Evolutionary conservation across 1,140 invertebrate genomes (phyloP), one percentile per base, ranked within the genome.

Genomic region (Drusus annulatus): DNA sequence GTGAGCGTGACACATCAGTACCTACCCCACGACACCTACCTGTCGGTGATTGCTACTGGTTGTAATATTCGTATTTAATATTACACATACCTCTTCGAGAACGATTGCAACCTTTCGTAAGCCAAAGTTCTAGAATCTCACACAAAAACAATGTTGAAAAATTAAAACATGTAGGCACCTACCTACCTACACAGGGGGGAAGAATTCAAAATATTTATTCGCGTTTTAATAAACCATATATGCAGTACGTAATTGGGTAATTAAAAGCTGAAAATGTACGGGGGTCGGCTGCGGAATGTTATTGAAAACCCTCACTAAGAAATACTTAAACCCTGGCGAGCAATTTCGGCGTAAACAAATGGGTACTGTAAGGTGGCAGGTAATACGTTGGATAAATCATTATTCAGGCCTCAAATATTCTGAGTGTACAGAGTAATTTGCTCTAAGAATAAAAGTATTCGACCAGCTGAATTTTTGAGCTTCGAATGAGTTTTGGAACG

Each of bases 191-290:
- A 16, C 25, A 45, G 62, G 62, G 75, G 52, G 0, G 69, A 62
- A 31, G 31, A 74, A 56, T 82, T 80, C 56, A 74, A 82, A 82
- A 80, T 63, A 80, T 78, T 31, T 58, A 80, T 73, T 51, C 60
- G 78, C 78, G 60, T 79, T 77, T 80, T 78, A 80, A 80, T 82
- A 80, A 73, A 77, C 74, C 81, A 74, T 78, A 82, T 74, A 77
- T 74, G 63, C 81, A 65, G 81, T 71, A 65, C 74, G 79, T 82
- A 82, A 82, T 82, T 82, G 81, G 78, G 77, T 69, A 79, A 82
- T 82, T 82, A 80, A 82, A 80, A 80, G 81, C 78, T 75, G 54
- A 80, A 82, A 79, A 82, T 54, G 76, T 52, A 63, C 81, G 73
- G 63, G 63, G 54, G 76, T 75, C 51, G 76, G 54, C 69, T 19